These are phyloP conservation scores for Myripristis jacobus DNA, from an alignment of 2,797 vertebrate species.

Conservation along the genomic window DNA sequence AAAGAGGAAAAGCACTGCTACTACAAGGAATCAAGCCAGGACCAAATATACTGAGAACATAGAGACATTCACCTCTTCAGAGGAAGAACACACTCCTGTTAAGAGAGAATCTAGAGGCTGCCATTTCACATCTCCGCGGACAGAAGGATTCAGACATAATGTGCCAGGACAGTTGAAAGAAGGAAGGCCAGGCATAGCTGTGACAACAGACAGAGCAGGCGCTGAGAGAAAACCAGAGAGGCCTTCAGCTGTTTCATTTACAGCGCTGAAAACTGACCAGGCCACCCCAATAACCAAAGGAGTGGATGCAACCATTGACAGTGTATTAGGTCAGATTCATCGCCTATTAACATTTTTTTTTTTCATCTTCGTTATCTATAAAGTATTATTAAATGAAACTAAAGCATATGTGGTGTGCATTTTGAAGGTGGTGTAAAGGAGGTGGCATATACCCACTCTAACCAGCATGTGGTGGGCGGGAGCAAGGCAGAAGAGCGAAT, in stretches of 20 bases:
- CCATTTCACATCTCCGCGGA: slow-evolving; percentile 12
- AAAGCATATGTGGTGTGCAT: slow-evolving; percentile 20
- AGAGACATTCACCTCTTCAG: slow-evolving; percentile 87
- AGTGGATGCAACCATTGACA: slow-evolving; percentile 65
- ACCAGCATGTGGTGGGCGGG: slow-evolving; percentile 93
- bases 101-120: slow-evolving; percentile 57
- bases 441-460: slow-evolving; percentile 93
- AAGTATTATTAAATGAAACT: not conserved
- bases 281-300: slow-evolving; percentile 25
- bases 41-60: slow-evolving; percentile 76
- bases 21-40: slow-evolving; percentile 28
- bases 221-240: not conserved
- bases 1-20: slow-evolving; percentile 26
- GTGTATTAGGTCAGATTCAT: slow-evolving; percentile 67
- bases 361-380: not conserved
- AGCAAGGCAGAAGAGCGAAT: slow-evolving; percentile 94
- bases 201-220: not conserved
- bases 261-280: slow-evolving; percentile 42
- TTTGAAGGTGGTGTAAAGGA: slow-evolving; percentile 86
- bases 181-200: not conserved
- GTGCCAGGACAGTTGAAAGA: not conserved
- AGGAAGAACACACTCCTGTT: slow-evolving; percentile 79
- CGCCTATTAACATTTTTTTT: not conserved
- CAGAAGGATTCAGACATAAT: not conserved
- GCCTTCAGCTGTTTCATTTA: slow-evolving; percentile 47